Base-by-base conservation (phyloP, 2,113 vertebrate genomes). In the Erinaceus europaeus region DNA sequence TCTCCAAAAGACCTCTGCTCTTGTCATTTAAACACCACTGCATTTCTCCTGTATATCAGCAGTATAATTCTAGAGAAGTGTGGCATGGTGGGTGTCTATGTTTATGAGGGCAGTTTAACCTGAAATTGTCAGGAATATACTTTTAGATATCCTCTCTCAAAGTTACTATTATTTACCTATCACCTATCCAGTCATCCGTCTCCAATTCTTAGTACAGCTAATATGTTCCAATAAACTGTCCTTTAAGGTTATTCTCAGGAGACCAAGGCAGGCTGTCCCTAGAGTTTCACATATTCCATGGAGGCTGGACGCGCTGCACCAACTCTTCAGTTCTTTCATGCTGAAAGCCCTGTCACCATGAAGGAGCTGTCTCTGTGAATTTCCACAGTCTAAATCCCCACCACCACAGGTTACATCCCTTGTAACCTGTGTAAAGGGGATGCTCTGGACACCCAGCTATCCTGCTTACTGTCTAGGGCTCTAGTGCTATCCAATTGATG, bases 401-500 rank as follows among this genome's bases (percentile, higher is more conserved):
- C n/a, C n/a, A n/a, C n/a, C n/a, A n/a, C n/a, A n/a, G n/a, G n/a
- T 67, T 55, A 15, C 55, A 53, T 71, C 42, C 32, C 17, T 38
- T 25, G 46, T 44, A 5, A 1, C 4, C 38, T 65, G 4, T 62
- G 32, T 27, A 36, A 32, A 11, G 1, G 0, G 38, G 57, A 50
- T 2, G 8, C 29, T 25, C 2, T n/a, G 61, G 48, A 86, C 2
- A 6, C n/a, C 6, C 50, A 48, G 64, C 64, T 65, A 21, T 67
- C 44, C 23, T 13, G 52, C 36, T 18, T 20, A 55, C 38, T 48
- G 59, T 64, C 67, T 46, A 12, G 40, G 38, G 59, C 55, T 46
- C 78, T 4, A 4, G 46, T 40, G 34, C 67, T 40, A 12, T 18
- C 14, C 73, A 86, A n/a, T 9, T 55, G 84, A 92, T 78, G 77